phyloP scores from a whole-genome alignment of 1,140 invertebrate genomes.

The Lithobius niger region DNA sequence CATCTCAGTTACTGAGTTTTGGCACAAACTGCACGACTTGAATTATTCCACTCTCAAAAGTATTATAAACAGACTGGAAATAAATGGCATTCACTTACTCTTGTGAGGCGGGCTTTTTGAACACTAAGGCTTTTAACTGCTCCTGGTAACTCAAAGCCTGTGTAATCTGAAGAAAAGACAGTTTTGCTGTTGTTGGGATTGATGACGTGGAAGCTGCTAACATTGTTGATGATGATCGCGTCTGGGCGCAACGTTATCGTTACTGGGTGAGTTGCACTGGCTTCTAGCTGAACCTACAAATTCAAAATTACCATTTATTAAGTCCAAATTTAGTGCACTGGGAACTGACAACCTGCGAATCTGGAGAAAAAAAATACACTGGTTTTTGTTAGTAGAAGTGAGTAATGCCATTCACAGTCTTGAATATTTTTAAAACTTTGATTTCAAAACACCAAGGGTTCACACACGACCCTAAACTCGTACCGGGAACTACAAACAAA shows the following conservation, averaged over 20 bases:
- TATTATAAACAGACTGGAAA: background rate
- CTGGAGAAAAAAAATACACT: too few species aligned
- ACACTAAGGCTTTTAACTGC: conserved; percentile 19
- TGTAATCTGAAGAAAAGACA: conserved; percentile 22
- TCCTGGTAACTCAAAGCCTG: conserved; percentile 17
- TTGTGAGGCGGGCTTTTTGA: conserved; percentile 18
- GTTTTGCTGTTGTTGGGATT: conserved; percentile 20
- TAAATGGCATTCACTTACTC: conserved; percentile 9
- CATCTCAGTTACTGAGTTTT: background rate
- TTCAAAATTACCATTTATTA: too few species aligned
- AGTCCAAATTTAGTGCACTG: too few species aligned
- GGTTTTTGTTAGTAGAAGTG: too few species aligned
- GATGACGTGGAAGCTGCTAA: conserved; percentile 19
- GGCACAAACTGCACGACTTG: too few species aligned
- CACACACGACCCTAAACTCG: too few species aligned
- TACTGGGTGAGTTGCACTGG: background rate
- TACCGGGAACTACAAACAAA: too few species aligned
- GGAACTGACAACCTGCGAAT: too few species aligned
- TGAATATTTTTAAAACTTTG: too few species aligned
- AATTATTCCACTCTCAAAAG: too few species aligned
- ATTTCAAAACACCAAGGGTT: too few species aligned
- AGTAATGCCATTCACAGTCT: too few species aligned
- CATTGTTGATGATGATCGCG: conserved; percentile 15
- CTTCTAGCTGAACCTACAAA: conserved; percentile 9
- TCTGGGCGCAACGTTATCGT: conserved; percentile 16